phyloP scores from a whole-genome alignment of 2,113 vertebrate species.

The Dasyornis broadbenti region DNA sequence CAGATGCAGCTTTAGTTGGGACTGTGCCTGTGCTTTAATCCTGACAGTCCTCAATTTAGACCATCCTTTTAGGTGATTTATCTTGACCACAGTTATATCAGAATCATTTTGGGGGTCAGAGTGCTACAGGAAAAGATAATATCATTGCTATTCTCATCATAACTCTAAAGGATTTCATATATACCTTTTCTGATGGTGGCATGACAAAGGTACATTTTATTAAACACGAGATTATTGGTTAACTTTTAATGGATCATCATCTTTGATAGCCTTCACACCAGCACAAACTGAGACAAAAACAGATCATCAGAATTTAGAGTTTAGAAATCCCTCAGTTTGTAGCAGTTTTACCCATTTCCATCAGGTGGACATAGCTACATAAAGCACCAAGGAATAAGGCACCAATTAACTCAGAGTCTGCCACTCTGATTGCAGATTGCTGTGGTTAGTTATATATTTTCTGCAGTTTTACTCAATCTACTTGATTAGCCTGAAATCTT shows the following conservation, averaged over 20 bases:
- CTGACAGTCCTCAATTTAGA: background rate
- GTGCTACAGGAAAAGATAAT: background rate
- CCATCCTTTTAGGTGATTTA: background rate
- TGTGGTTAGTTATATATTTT: background rate
- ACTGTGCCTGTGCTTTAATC: background rate
- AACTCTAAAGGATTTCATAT: background rate
- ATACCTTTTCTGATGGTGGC: background rate
- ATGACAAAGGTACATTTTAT: background rate
- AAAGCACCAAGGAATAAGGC: background rate
- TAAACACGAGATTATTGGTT: background rate
- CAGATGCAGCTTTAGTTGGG: background rate
- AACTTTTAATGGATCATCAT: background rate
- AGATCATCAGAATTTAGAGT: background rate
- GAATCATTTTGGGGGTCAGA: background rate
- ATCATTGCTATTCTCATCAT: background rate
- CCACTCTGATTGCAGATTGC: background rate
- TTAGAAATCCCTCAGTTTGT: background rate
- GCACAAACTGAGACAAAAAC: background rate
- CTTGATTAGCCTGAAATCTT: background rate
- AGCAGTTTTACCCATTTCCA: background rate
- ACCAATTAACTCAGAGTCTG: background rate
- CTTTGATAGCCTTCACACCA: background rate
- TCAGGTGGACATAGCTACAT: background rate
- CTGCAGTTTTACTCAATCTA: background rate
- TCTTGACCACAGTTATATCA: background rate